Evolutionary conservation across 2,113 vertebrate genomes (phyloP).

Genomic region (Eulemur rufifrons): DNA sequence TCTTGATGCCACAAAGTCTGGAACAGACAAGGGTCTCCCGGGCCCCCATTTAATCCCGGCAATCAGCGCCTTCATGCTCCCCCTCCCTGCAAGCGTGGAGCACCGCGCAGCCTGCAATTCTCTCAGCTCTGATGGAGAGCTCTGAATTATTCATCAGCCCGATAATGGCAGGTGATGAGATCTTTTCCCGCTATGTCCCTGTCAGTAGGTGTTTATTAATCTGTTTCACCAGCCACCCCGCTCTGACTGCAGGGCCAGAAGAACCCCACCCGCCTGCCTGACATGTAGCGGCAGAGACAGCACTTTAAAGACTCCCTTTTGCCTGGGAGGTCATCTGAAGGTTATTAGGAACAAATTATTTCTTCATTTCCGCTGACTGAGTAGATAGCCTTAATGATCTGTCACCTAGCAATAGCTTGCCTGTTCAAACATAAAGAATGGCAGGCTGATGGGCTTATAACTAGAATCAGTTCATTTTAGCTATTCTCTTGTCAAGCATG

Average conservation of each 20-base stretch:
- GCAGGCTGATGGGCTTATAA: constrained; percentile 86
- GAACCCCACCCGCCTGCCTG: constrained; percentile 72
- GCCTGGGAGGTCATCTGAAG: constrained; percentile 88
- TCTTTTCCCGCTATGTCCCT: constrained; percentile 83
- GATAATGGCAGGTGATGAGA: constrained; percentile 87
- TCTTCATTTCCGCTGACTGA: constrained; percentile 89
- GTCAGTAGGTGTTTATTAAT: constrained; percentile 90
- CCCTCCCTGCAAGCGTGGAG: not conserved
- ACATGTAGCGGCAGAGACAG: constrained; percentile 82
- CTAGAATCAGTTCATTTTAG: constrained; percentile 87
- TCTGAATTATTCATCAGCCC: constrained; percentile 89
- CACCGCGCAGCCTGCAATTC: constrained; percentile 74
- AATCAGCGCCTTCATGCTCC: constrained; percentile 65
- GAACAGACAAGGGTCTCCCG: not conserved
- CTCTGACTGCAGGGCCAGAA: constrained; percentile 81
- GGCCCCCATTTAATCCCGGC: constrained; percentile 58
- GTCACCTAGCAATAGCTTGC: constrained; percentile 89
- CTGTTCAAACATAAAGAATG: constrained; percentile 89
- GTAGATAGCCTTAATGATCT: constrained; percentile 90
- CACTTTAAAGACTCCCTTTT: constrained; percentile 86
- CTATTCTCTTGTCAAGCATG: constrained; percentile 88
- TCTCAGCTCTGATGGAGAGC: constrained; percentile 75
- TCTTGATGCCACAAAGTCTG: not conserved
- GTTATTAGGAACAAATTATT: constrained; percentile 91
- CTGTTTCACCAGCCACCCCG: constrained; percentile 84